Percentiles rank a stretch among this genome's conserved stretches.
Conservation (phyloP, 2,888 invertebrate species). For the Lepeophtheirus nordmannii region DNA sequence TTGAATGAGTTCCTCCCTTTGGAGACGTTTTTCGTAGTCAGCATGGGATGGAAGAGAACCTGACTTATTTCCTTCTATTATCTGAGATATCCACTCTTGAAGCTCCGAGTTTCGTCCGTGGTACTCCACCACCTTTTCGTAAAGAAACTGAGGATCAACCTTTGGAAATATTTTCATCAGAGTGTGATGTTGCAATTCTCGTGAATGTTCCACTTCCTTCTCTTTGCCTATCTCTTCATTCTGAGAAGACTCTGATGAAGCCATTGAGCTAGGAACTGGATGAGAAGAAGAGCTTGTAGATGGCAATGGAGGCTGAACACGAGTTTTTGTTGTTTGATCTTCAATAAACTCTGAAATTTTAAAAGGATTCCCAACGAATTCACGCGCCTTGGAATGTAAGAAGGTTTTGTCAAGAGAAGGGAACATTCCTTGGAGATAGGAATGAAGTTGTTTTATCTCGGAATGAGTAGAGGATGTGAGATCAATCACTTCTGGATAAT, state of each 20-base stretch:
- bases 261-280: too few relatives aligned
- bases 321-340: too few relatives aligned
- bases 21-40: slow-evolving; percentile 24
- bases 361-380: too few relatives aligned
- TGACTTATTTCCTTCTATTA: slow-evolving; percentile 15
- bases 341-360: too few relatives aligned
- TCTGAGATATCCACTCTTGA: slow-evolving; percentile 1
- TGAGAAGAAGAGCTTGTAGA: too few relatives aligned
- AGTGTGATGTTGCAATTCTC: neutral
- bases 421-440: too few relatives aligned
- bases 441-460: neutral
- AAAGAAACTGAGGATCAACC: slow-evolving; percentile 13
- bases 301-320: too few relatives aligned
- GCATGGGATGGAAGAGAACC: slow-evolving; percentile 14
- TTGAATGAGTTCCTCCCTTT: slow-evolving; percentile 14
- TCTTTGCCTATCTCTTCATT: neutral
- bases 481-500: neutral
- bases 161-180: slow-evolving; percentile 7
- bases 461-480: neutral
- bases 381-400: too few relatives aligned
- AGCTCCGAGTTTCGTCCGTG: neutral
- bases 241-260: neutral
- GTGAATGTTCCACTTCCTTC: neutral
- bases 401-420: too few relatives aligned
- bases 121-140: slow-evolving; percentile 8